A percentile compares a stretch with the other conserved stretches of the same genome.
Evolutionary conservation across 2,797 vertebrate genomes (phyloP).

Genomic region (Miichthys miiuy): DNA sequence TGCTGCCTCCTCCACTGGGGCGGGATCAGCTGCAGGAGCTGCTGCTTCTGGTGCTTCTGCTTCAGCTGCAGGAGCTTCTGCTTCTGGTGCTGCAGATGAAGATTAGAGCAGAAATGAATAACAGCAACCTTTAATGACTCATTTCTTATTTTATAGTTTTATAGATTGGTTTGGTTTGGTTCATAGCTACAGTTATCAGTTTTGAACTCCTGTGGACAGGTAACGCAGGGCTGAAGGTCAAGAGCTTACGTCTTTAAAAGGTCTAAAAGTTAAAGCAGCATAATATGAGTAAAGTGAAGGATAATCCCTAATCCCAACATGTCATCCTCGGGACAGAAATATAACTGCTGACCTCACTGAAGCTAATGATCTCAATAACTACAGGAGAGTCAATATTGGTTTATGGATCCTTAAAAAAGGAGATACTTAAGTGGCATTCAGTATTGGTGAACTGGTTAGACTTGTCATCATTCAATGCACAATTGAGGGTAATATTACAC

Average conservation of each 20-base stretch:
- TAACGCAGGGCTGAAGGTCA: constrained; percentile 4
- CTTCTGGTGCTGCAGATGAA: constrained; percentile 21
- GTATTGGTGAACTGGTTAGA: not conserved
- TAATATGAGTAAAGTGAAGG: constrained; percentile 20
- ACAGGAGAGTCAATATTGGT: not conserved
- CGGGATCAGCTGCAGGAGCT: constrained; percentile 41
- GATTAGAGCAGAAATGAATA: not conserved
- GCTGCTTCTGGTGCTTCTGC: constrained; percentile 32
- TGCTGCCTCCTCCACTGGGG: constrained; percentile 40
- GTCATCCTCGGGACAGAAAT: constrained; percentile 37
- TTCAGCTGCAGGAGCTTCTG: not conserved
- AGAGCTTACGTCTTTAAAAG: not conserved
- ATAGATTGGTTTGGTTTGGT: too few species aligned
- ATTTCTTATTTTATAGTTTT: not conserved
- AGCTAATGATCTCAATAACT: not conserved
- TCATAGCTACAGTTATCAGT: not conserved
- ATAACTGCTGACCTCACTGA: constrained; percentile 27
- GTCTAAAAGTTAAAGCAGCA: constrained; percentile 26
- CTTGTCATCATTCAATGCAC: not conserved
- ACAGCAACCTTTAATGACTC: not conserved
- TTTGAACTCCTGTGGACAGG: not conserved
- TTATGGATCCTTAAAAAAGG: not conserved
- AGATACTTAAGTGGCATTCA: not conserved
- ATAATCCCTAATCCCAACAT: constrained; percentile 41
- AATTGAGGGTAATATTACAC: not conserved